Conservation (phyloP, 2,888 invertebrate species). For the Drosophila affinis region DNA sequence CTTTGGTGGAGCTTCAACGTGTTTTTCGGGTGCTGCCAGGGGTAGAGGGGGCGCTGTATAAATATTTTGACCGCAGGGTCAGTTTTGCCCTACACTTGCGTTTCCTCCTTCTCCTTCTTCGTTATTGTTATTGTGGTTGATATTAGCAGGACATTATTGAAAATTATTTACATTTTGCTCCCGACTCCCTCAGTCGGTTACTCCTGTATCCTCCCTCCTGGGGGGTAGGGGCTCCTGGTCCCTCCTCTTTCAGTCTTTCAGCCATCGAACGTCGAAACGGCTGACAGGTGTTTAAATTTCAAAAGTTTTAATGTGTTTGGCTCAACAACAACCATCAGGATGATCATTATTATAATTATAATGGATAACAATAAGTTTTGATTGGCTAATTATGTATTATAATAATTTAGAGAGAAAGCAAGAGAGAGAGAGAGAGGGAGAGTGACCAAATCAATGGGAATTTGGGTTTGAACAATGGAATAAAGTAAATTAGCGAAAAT, state of each 20-base stretch:
- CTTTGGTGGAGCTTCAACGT: too few species aligned
- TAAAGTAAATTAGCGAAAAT: not conserved
- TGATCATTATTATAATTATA: slow-evolving; percentile 49
- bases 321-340: slow-evolving; percentile 30
- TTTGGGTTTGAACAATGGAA: slow-evolving; percentile 15
- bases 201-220: not conserved
- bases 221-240: not conserved
- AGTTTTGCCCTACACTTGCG: slow-evolving; percentile 3
- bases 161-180: slow-evolving; percentile 58
- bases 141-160: slow-evolving; percentile 74
- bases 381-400: slow-evolving; percentile 36
- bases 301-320: slow-evolving; percentile 53
- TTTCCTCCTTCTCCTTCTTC: slow-evolving; percentile 5
- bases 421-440: not conserved
- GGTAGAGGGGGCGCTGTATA: slow-evolving; percentile 12
- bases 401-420: slow-evolving; percentile 10
- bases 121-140: slow-evolving; percentile 34
- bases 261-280: slow-evolving; percentile 39
- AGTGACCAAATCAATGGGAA: slow-evolving; percentile 10
- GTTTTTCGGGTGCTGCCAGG: not conserved
- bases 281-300: slow-evolving; percentile 55
- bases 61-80: slow-evolving; percentile 58
- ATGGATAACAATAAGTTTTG: slow-evolving; percentile 43
- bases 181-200: not conserved
- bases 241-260: not conserved